Evolutionary conservation across 2,113 vertebrate species (phyloP).

Genomic region (Ammodytes dubius): DNA sequence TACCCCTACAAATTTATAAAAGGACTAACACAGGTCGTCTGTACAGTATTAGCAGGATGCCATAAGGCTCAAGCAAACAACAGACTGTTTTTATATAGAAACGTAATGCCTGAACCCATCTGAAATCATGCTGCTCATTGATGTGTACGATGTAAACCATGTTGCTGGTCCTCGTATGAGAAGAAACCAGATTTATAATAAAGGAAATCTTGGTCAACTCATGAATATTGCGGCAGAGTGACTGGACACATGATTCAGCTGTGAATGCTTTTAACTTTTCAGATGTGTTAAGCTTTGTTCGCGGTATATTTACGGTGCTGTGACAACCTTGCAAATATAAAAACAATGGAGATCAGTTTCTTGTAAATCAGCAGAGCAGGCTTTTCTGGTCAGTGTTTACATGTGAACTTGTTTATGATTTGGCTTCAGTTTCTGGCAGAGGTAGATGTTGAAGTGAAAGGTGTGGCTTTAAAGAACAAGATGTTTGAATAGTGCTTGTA

Average conservation of each 20-base stretch:
- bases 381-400: constrained; percentile 18
- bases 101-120: background rate
- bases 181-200: background rate
- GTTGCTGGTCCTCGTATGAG: background rate
- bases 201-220: background rate
- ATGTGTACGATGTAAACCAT: background rate
- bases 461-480: constrained; percentile 3
- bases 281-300: background rate
- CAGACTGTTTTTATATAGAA: background rate
- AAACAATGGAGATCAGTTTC: background rate
- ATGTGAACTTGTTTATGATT: background rate
- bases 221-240: background rate
- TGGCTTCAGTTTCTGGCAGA: constrained; percentile 19
- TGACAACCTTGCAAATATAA: background rate
- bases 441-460: background rate
- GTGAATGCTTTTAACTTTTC: background rate
- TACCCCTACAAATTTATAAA: background rate
- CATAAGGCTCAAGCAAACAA: background rate
- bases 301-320: background rate
- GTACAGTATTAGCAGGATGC: background rate
- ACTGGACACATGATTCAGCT: background rate
- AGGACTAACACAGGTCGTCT: background rate
- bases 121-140: background rate
- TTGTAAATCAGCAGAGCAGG: background rate
- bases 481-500: constrained; percentile 19